Base-by-base conservation (phyloP, 92 coral and sea anemone species). In the Phenganax subtilis region DNA sequence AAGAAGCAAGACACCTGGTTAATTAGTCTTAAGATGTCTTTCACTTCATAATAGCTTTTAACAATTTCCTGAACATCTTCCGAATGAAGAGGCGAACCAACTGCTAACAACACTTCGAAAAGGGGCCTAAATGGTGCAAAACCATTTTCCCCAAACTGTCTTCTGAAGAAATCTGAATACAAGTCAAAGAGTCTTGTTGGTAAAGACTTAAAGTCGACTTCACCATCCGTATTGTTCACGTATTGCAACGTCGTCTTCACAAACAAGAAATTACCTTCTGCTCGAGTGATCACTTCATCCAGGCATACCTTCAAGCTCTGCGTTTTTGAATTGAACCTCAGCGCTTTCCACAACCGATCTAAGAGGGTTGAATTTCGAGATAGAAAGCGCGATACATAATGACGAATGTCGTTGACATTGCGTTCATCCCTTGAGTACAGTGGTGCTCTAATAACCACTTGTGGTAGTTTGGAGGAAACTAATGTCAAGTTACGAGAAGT, bases 211-310 rank as follows among this genome's bases (percentile, higher is more conserved):
- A 72, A 52, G 66, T 73, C 55, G 14, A 74, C 25, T 15, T 8
- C 25, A 20, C 71, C 65, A 56, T 61, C 69, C 15, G 72, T 30
- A 27, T 54, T 57, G 14, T 54, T 29, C 44, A 80, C 29, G 54
- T 73, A 73, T 6, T 84, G 59, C 55, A 89, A 75, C 71, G 89
- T 86, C n/a, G 87, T 85, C 37, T 91, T 91, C 12, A 86, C 85
- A 60, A 86, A 88, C 81, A 91, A 71, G 72, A 91, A 91, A 55
- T 91, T 91, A 0, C 91, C 93, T 51, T 88, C 91, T 37, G 89
- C 85, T 52, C 74, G 83, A 25, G 56, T 63, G 8, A 68, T 59
- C 55, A 79, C 44, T 51, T 79, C 74, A 17, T 79, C 69, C 47
- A 79, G 10, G 15, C 63, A 63, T 44, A 29, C 37, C 17, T 60